Conservation (phyloP, 2,113 vertebrate genomes). For the Notothenia coriiceps region DNA sequence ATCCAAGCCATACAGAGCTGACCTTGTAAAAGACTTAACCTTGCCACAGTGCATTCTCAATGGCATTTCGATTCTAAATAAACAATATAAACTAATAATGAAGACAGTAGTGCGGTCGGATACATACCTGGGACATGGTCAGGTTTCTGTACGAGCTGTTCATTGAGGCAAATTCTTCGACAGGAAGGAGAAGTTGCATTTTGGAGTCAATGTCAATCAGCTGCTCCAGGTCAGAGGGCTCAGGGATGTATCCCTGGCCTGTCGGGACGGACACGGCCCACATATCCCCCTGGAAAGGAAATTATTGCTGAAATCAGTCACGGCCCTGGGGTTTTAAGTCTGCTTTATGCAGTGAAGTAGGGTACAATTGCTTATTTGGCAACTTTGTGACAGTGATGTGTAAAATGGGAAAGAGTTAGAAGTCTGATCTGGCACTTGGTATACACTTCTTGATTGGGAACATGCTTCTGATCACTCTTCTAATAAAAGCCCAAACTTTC, state of each 20-base stretch:
- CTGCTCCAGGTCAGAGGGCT: constrained; percentile 81
- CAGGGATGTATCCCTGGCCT: constrained; percentile 88
- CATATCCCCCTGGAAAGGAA: constrained; percentile 77
- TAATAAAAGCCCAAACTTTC: constrained; percentile 33
- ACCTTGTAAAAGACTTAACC: constrained; percentile 39
- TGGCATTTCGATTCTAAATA: neutral
- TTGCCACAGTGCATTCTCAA: constrained; percentile 1
- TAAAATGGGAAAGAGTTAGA: constrained; percentile 12
- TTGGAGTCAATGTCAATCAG: constrained; percentile 88
- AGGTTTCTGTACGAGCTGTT: constrained; percentile 65
- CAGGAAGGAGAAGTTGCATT: constrained; percentile 83
- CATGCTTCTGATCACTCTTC: constrained; percentile 14
- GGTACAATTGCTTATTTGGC: neutral
- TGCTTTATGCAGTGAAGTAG: constrained; percentile 36
- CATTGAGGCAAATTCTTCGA: constrained; percentile 57
- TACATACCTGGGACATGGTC: constrained; percentile 72
- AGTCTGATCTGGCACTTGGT: constrained; percentile 40
- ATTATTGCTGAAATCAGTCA: constrained; percentile 27
- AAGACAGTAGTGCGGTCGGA: constrained; percentile 1
- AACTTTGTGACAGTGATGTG: constrained; percentile 27
- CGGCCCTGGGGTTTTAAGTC: neutral
- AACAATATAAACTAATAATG: constrained; percentile 15
- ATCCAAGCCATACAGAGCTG: constrained; percentile 35
- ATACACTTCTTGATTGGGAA: constrained; percentile 51
- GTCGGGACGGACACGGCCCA: constrained; percentile 72